Base-by-base conservation (phyloP, 2,113 vertebrate genomes). In the Rousettus leschenaultii region DNA sequence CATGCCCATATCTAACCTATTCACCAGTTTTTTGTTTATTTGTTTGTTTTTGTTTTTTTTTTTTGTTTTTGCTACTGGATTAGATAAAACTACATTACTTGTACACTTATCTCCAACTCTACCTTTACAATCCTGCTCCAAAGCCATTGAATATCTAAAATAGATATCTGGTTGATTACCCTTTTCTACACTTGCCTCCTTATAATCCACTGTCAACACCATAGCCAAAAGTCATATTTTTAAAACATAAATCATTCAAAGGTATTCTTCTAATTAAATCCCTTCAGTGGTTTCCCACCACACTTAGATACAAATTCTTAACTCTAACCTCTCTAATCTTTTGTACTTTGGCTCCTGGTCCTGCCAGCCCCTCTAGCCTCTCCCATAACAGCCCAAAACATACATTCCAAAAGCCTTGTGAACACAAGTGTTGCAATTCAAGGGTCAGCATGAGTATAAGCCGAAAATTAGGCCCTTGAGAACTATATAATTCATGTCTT, bases 401-500 rank as follows among this genome's bases (percentile, higher is more conserved):
- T 18, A 53, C 11, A 43, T 96, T 92, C 84, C 66, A 48, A 83
- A 95, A 84, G 26, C 43, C 28, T 66, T 68, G 33, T 55, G 65
- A 70, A 92, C 5, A 66, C 45, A 86, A 77, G 53, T 28, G 0
- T 48, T 86, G 28, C 28, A 48, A 35, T 63, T 92, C 51, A 93
- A 89, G 70, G 91, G 89, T 96, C 89, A 93, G 75, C 28, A 45
- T 88, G 71, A 80, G 28, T 38, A 89, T 38, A 48, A 97, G 75
- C 48, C 63, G 10, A 97, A 95, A 95, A 94, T 75, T 78, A 78
- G 43, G 87, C 74, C 48, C 77, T 94, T 83, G 35, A 89, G 59
- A 92, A 92, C 55, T 89, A 93, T 83, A 87, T 95, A 94, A 97
- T 95, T 96, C 59, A 61, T 65, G 63, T 74, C 78, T 97, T 97